These are phyloP conservation scores for Accipiter cooperii DNA, from an alignment of 2,113 vertebrate genomes.

Conservation along the genomic window DNA sequence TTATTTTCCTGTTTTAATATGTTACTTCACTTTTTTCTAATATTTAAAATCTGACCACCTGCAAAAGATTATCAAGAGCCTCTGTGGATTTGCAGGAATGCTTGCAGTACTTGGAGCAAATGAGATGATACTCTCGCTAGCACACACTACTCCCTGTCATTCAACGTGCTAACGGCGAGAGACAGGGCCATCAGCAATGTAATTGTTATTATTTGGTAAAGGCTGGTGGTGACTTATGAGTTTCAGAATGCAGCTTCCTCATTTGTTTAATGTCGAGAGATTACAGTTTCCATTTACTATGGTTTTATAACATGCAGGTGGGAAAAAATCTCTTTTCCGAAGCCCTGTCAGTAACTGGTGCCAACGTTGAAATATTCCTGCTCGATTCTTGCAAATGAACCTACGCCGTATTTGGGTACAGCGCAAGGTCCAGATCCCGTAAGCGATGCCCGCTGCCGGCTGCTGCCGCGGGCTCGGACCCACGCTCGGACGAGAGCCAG, in stretches of 20 bases:
- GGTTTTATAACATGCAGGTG: slow-evolving; percentile 59
- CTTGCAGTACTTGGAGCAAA: slow-evolving; percentile 31
- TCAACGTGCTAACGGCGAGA: not conserved
- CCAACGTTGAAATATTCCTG: slow-evolving; percentile 13
- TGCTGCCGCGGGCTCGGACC: not conserved
- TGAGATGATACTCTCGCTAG: not conserved
- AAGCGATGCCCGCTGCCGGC: not conserved
- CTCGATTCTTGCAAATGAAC: not conserved
- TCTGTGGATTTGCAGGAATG: slow-evolving; percentile 45
- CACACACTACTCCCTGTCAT: not conserved
- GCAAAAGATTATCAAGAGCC: slow-evolving; percentile 38
- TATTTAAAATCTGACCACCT: slow-evolving; percentile 60
- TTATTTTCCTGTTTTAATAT: slow-evolving; percentile 43
- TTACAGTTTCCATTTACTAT: slow-evolving; percentile 43
- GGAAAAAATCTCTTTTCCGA: slow-evolving; percentile 20
- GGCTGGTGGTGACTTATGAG: slow-evolving; percentile 48
- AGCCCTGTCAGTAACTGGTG: not conserved
- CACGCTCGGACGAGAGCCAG: not conserved
- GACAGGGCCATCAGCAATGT: not conserved
- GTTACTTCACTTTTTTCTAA: slow-evolving; percentile 17
- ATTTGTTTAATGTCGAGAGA: slow-evolving; percentile 52
- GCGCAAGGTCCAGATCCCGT: not conserved
- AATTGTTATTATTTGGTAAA: slow-evolving; percentile 56
- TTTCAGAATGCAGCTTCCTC: slow-evolving; percentile 48
- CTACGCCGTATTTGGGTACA: not conserved